Conservation (phyloP, 1,140 invertebrate species). For the Papilio polytes region DNA sequence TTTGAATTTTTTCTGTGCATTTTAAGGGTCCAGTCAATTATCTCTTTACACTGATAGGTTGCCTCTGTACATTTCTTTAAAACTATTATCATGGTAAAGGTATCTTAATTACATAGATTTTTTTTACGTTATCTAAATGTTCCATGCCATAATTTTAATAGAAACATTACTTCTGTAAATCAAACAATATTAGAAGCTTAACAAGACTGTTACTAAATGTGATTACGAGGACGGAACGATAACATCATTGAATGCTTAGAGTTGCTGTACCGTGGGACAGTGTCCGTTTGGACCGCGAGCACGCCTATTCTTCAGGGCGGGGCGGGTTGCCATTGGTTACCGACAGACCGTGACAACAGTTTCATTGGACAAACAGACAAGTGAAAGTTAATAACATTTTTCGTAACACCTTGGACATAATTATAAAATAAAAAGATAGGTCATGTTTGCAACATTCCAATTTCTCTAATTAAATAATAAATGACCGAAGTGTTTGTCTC, state of each 20-base stretch:
- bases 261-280: slow-evolving; percentile 45
- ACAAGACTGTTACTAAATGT: slow-evolving; percentile 18
- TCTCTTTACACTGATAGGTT: no score
- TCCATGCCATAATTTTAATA: neutral
- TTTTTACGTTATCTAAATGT: neutral
- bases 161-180: neutral
- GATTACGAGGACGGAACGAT: slow-evolving; percentile 22
- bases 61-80: no score
- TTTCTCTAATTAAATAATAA: slow-evolving; percentile 36
- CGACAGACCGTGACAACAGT: slow-evolving; percentile 76
- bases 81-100: no score
- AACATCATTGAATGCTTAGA: slow-evolving; percentile 36
- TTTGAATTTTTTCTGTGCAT: no score
- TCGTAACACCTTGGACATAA: slow-evolving; percentile 71
- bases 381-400: slow-evolving; percentile 74
- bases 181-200: slow-evolving; percentile 18
- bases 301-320: slow-evolving; percentile 77
- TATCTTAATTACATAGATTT: no score
- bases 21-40: no score
- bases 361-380: slow-evolving; percentile 77
- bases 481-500: neutral
- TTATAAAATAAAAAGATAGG: slow-evolving; percentile 63
- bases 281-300: slow-evolving; percentile 59
- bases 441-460: slow-evolving; percentile 49
- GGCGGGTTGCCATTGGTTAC: slow-evolving; percentile 77